phyloP scores from a whole-genome alignment of 2,888 invertebrate genomes.

The Brachynemurus nebulosus region DNA sequence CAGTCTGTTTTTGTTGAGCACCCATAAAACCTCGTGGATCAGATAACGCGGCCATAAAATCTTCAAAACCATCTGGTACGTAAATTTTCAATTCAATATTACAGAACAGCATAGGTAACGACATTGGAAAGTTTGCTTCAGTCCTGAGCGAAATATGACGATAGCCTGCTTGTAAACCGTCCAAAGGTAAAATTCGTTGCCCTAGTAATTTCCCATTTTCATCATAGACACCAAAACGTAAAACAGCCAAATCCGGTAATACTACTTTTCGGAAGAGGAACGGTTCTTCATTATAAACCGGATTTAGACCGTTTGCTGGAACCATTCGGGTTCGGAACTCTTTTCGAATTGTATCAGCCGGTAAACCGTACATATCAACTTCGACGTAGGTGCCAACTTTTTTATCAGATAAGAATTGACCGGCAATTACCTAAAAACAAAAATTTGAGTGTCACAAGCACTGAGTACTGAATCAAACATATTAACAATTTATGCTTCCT shows the following conservation, averaged over 20 bases:
- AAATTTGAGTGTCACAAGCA: too few relatives aligned
- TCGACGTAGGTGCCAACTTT: constrained; percentile 99
- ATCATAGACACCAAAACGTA: constrained; percentile 97
- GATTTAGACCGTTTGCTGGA: constrained; percentile 95
- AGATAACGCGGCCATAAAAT: constrained; percentile 94
- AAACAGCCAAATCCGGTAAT: constrained; percentile 90
- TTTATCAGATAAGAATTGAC: constrained; percentile 97
- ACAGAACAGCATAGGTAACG: constrained; percentile 96
- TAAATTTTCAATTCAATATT: constrained; percentile 99
- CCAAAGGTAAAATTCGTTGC: constrained; percentile 92
- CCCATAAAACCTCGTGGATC: constrained; percentile 88
- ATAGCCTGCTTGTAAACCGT: constrained; percentile 95
- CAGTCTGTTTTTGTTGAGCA: constrained; percentile 71
- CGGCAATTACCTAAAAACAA: constrained; percentile 72
- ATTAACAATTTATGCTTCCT: too few relatives aligned
- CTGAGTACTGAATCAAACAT: too few relatives aligned
- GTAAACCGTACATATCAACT: constrained; percentile 94
- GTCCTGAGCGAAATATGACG: constrained; percentile 94
- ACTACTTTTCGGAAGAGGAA: constrained; percentile 97
- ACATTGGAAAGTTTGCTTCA: constrained; percentile 98
- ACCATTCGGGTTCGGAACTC: constrained; percentile 95
- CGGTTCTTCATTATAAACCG: constrained; percentile 97
- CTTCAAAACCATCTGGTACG: constrained; percentile 97
- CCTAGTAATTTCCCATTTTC: constrained; percentile 94
- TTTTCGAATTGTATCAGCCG: constrained; percentile 95